Conservation (phyloP, 1,140 invertebrate species). For the Adoxophyes honmai region DNA sequence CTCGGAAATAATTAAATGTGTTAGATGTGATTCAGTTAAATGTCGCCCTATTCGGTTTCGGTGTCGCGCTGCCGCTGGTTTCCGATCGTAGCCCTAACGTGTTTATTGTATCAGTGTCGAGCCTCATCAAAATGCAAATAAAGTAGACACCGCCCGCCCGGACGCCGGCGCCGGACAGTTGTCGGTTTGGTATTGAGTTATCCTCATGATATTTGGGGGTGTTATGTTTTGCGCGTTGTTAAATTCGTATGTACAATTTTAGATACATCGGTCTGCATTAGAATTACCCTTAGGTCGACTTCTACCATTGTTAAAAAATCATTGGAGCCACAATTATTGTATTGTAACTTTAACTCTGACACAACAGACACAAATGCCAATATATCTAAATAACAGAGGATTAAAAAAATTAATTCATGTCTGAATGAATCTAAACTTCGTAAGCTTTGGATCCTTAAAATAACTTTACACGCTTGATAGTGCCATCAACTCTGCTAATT, state of each 20-base stretch:
- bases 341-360: too few relatives aligned
- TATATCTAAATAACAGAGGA: too few relatives aligned
- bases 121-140: constrained; percentile 73
- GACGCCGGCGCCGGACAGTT: constrained; percentile 50
- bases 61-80: constrained; percentile 26
- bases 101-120: constrained; percentile 69
- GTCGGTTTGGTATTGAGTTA: constrained; percentile 58
- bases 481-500: not conserved
- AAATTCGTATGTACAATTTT: not conserved
- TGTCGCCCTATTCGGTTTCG: constrained; percentile 31
- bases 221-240: not conserved
- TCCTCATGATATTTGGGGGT: constrained; percentile 19
- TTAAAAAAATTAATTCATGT: too few relatives aligned
- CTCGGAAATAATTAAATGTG: constrained; percentile 50
- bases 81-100: constrained; percentile 37
- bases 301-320: too few relatives aligned
- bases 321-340: too few relatives aligned
- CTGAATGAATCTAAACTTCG: too few relatives aligned
- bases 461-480: too few relatives aligned
- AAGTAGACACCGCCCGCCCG: constrained; percentile 36
- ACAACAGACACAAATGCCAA: too few relatives aligned
- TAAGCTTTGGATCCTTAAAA: too few relatives aligned
- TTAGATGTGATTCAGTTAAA: constrained; percentile 46
- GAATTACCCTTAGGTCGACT: too few relatives aligned
- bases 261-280: too few relatives aligned